Base-by-base conservation (phyloP, 1,140 invertebrate species). In the Tetramorium parvispinum region DNA sequence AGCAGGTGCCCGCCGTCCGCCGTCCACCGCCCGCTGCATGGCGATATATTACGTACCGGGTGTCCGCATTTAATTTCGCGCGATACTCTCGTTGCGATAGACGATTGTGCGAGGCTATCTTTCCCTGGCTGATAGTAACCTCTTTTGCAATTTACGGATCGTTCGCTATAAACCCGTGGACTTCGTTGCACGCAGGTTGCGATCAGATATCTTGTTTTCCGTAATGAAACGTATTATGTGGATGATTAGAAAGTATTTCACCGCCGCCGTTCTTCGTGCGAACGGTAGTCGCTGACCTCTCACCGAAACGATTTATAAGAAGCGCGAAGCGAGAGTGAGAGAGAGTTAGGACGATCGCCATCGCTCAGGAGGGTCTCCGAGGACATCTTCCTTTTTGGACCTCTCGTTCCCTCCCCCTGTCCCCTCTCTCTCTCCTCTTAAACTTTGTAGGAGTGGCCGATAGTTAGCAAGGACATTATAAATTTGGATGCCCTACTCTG, bases 391-490 rank as follows among this genome's bases (percentile, higher is more conserved):
- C 76, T 86, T 86, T 79, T 86, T 21, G 27, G 32, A 16, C 37
- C 63, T 63, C 37, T 13, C 40, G 61, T n/a, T 18, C 8, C 21
- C n/a, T 13, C 13, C 3, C 6, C 8, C 11, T n/a, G 11, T 11
- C 2, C n/a, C 40, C 24, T 5, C 49, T 51, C 49, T 51, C 18
- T 32, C 49, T 8, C 18, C 32, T 27, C 27, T 70, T 70, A 32
- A 86, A 89, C 32, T 68, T 81, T 11, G 87, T 76, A 85, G 79
- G 89, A 91, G 89, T 91, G 90, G 83, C 79, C 75, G 78, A 87
- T 83, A 86, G 82, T 92, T 92, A 92, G 87, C 88, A 91, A 89
- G 83, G 89, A 91, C 87, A 91, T 90, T 91, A 91, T 91, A 91
- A 92, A 92, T 92, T 92, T 87, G 83, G 82, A 91, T 90, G 65